Conservation (phyloP, 2,888 invertebrate genomes). For the Ichneumon xanthorius region DNA sequence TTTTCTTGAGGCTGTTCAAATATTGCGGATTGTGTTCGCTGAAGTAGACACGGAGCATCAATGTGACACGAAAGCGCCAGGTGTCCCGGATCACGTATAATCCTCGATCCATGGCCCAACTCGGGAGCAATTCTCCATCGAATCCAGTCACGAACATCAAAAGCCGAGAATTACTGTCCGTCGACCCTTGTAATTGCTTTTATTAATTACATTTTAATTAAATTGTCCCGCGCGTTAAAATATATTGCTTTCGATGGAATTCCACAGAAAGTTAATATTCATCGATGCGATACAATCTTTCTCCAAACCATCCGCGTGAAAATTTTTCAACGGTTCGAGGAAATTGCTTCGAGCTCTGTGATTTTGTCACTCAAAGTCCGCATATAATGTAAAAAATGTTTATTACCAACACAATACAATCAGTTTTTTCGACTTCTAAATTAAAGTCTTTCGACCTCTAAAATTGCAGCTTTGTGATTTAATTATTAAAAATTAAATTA, state of each 20-base stretch:
- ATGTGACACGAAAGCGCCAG: constrained; percentile 9
- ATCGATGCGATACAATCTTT: neutral
- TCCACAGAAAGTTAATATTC: neutral
- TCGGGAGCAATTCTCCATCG: neutral
- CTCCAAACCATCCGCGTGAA: neutral
- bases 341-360: neutral
- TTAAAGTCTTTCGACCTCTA: no score
- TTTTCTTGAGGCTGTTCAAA: neutral
- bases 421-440: no score
- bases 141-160: constrained; percentile 5
- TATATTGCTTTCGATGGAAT: neutral
- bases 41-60: neutral
- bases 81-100: constrained; percentile 12
- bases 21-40: constrained; percentile 5
- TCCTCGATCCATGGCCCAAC: neutral
- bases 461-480: neutral
- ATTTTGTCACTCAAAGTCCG: neutral
- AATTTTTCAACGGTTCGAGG: neutral
- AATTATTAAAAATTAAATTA: neutral
- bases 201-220: constrained; percentile 7
- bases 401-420: neutral
- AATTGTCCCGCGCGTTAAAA: neutral
- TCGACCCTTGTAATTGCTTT: constrained; percentile 4
- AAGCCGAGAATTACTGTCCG: neutral
- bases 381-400: neutral